Evolutionary conservation across 2,888 invertebrate genomes (phyloP).

Genomic region (Allygus modestus): DNA sequence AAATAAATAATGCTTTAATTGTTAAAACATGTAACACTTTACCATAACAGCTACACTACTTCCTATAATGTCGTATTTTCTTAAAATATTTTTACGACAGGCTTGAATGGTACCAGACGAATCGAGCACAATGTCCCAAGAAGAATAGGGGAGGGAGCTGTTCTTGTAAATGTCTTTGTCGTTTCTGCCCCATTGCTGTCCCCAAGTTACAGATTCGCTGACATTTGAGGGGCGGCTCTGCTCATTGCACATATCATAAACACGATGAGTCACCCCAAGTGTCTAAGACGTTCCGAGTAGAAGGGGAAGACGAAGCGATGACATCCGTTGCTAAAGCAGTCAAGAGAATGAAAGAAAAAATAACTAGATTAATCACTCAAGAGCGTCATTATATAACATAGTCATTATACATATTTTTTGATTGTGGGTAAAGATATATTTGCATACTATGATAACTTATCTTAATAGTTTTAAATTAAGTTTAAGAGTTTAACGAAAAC

Average conservation of each 20-base stretch:
- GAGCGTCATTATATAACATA: no score
- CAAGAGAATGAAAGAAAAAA: no score
- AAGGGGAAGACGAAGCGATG: not conserved
- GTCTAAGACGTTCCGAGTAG: not conserved
- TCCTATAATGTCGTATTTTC: not conserved
- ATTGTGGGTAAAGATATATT: no score
- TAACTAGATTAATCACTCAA: no score
- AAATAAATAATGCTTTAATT: no score
- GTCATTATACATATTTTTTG: no score
- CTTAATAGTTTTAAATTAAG: no score
- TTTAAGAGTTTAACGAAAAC: no score
- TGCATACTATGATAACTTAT: no score
- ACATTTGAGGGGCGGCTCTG: constrained; percentile 22
- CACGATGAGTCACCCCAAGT: constrained; percentile 1
- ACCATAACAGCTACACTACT: no score
- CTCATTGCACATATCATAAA: constrained; percentile 20
- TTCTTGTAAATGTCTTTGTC: constrained; percentile 16
- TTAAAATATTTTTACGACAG: not conserved
- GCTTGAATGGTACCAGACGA: not conserved
- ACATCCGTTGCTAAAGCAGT: no score
- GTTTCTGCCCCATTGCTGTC: constrained; percentile 19
- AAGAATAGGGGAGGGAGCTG: not conserved
- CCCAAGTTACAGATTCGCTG: constrained; percentile 20
- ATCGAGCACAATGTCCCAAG: not conserved
- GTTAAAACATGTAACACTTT: no score